Conservation (phyloP, 2,113 vertebrate genomes). For the Silurus asotus region DNA sequence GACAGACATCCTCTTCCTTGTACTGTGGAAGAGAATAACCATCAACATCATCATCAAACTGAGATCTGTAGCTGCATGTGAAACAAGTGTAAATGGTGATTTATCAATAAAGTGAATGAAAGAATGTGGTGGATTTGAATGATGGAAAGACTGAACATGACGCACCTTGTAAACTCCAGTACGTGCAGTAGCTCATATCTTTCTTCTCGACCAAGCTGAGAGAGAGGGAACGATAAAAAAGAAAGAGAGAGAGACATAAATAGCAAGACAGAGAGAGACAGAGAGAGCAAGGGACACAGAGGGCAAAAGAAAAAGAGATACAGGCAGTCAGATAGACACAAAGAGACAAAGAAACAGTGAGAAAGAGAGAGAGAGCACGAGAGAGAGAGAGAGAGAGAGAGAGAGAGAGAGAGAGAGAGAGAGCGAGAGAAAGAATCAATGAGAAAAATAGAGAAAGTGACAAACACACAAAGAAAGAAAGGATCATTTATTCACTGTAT, state of each 20-base stretch:
- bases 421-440: background rate
- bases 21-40: slow-evolving; percentile 67
- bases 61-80: background rate
- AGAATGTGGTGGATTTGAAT: background rate
- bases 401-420: background rate
- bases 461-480: background rate
- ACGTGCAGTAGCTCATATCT: slow-evolving; percentile 92
- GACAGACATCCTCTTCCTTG: slow-evolving; percentile 97
- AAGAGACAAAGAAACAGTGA: background rate
- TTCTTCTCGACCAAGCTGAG: slow-evolving; percentile 86
- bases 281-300: background rate
- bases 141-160: background rate
- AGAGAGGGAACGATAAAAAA: slow-evolving; percentile 20
- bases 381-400: background rate
- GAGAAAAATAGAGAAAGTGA: background rate
- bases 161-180: slow-evolving; percentile 96
- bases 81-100: background rate
- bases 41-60: background rate
- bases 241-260: background rate
- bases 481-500: too few relatives aligned
- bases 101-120: background rate
- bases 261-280: slow-evolving; percentile 23
- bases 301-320: background rate
- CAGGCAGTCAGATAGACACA: background rate
- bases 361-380: background rate